These are phyloP conservation scores for Promerops cafer DNA, from an alignment of 2,113 vertebrate genomes.

Conservation along the genomic window DNA sequence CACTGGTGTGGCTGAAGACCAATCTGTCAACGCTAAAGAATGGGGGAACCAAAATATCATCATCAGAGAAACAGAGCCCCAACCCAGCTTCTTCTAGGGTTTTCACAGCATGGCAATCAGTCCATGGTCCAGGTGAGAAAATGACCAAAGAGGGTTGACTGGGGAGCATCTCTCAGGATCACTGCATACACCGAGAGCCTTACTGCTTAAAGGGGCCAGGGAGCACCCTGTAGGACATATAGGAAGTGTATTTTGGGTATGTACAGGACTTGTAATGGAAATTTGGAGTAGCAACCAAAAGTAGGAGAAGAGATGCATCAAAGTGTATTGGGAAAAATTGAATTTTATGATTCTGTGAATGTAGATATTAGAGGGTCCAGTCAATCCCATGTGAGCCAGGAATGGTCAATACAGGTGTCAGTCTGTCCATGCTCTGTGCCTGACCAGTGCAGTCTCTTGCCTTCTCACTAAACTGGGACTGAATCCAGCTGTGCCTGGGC, in stretches of 20 bases:
- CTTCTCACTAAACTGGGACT: background rate
- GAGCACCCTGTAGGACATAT: background rate
- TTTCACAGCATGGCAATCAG: background rate
- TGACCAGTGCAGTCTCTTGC: background rate
- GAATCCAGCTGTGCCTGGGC: background rate
- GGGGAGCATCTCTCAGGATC: background rate
- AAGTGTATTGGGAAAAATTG: background rate
- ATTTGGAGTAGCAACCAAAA: background rate
- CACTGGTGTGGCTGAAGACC: background rate
- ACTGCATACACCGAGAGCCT: rapidly evolving
- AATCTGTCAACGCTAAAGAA: background rate
- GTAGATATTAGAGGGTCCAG: background rate
- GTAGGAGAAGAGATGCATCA: background rate
- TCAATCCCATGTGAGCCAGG: background rate
- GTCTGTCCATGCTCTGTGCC: background rate
- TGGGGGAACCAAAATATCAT: background rate
- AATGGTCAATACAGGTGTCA: background rate
- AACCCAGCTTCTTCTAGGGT: background rate
- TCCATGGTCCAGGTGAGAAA: background rate
- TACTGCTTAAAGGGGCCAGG: background rate
- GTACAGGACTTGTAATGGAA: background rate
- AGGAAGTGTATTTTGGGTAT: background rate
- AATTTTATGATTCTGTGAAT: background rate
- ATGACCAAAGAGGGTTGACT: background rate
- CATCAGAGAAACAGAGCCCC: background rate